phyloP scores from a whole-genome alignment of 2,888 invertebrate species.

The Hypselothyrea guttata region DNA sequence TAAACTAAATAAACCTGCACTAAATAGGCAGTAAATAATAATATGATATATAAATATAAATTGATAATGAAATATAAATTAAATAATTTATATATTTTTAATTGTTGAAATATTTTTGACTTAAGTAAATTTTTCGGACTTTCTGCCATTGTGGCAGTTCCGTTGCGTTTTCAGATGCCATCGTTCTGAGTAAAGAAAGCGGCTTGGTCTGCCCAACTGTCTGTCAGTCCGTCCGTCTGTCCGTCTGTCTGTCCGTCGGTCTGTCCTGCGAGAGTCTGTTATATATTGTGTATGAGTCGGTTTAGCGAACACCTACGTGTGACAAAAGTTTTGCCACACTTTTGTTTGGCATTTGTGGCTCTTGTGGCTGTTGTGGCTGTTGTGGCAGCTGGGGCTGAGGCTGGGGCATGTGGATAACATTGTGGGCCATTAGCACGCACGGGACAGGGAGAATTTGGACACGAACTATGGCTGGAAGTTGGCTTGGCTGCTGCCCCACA shows the following conservation, averaged over 20 bases:
- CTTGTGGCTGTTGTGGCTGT: too few relatives aligned
- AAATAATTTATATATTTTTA: too few relatives aligned
- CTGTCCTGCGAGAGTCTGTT: constrained; percentile 41
- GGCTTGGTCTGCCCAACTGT: constrained; percentile 18
- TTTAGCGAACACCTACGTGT: constrained; percentile 69
- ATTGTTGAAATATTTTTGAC: too few relatives aligned
- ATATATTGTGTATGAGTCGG: constrained; percentile 61
- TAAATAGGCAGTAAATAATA: too few relatives aligned
- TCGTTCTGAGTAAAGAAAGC: constrained; percentile 77
- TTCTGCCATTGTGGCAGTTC: constrained; percentile 19
- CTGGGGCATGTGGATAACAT: constrained; percentile 68
- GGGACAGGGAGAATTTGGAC: constrained; percentile 27
- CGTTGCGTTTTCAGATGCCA: constrained; percentile 61
- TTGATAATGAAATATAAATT: too few relatives aligned
- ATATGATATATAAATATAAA: too few relatives aligned
- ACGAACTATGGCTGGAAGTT: constrained; percentile 1
- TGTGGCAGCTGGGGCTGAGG: not conserved
- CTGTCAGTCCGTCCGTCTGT: constrained; percentile 12
- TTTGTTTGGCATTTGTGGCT: constrained; percentile 51
- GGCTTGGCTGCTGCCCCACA: constrained; percentile 41
- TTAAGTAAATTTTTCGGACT: not conserved
- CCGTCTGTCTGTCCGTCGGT: constrained; percentile 11
- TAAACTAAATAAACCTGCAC: too few relatives aligned
- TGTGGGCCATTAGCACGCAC: constrained; percentile 76
- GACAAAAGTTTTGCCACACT: constrained; percentile 76